Percentiles rank a stretch among this genome's conserved stretches.
Conservation (phyloP, 2,113 vertebrate genomes). For the Illadopsis cleaveri region DNA sequence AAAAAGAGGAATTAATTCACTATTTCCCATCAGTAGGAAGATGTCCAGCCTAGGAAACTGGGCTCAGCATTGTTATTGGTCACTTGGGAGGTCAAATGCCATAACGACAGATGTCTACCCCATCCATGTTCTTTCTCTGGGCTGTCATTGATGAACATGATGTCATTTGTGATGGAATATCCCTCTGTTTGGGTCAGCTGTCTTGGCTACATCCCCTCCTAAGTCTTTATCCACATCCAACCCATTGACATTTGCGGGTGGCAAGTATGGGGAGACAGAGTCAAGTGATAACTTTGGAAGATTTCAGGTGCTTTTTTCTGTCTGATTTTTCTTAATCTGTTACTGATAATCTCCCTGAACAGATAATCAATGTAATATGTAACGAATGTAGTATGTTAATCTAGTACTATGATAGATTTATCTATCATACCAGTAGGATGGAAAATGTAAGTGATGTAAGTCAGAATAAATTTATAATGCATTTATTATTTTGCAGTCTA, state of each 20-base stretch:
- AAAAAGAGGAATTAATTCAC: neutral
- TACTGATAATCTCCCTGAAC: neutral
- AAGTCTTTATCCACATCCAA: neutral
- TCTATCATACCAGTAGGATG: neutral
- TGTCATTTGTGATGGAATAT: no score
- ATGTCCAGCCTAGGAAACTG: neutral
- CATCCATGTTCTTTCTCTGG: neutral
- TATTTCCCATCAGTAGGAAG: neutral
- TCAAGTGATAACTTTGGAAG: neutral
- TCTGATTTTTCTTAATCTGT: neutral
- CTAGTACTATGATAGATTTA: neutral
- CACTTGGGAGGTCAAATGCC: neutral
- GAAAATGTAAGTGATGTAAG: neutral
- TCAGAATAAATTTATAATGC: neutral
- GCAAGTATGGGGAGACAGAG: accelerated
- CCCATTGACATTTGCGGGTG: accelerated
- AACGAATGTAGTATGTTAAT: neutral
- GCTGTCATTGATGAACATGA: neutral
- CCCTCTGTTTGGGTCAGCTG: neutral
- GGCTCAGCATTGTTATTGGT: neutral
- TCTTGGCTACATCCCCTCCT: neutral
- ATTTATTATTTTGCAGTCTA: neutral
- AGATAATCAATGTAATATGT: neutral
- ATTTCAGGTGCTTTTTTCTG: neutral
- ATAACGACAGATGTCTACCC: neutral